Evolutionary conservation across 1,140 invertebrate species (phyloP).

Genomic region (Eumaeus atala): DNA sequence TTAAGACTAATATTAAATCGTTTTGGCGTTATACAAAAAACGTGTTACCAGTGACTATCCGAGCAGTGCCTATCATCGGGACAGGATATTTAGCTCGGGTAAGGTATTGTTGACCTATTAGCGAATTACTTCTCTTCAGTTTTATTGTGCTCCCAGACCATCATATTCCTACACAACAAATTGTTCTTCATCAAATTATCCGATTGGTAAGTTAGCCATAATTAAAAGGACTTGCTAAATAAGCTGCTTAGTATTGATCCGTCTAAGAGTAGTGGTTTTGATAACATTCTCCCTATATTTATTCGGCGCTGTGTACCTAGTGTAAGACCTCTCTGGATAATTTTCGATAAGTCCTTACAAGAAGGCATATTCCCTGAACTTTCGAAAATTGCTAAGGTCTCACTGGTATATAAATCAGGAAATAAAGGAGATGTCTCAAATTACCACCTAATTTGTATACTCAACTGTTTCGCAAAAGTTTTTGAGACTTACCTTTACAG

Average conservation of each 20-base stretch:
- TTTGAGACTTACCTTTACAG: slow-evolving; percentile 8
- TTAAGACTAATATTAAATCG: not conserved
- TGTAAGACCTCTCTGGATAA: not conserved
- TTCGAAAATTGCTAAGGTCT: slow-evolving; percentile 12
- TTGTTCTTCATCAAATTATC: not conserved
- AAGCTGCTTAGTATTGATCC: not conserved
- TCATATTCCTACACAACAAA: not conserved
- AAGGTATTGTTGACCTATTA: slow-evolving; percentile 2
- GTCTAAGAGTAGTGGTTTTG: not conserved
- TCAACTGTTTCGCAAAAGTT: slow-evolving; percentile 14
- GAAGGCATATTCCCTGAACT: slow-evolving; percentile 1
- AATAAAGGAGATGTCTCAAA: slow-evolving; percentile 10
- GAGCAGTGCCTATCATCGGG: not conserved
- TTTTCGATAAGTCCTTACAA: slow-evolving; percentile 9
- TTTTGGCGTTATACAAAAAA: slow-evolving; percentile 10
- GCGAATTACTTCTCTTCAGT: slow-evolving; percentile 10
- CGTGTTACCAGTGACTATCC: not conserved
- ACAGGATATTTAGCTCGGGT: not conserved
- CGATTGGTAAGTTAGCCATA: not conserved
- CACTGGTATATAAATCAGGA: slow-evolving; percentile 8
- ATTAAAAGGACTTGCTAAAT: not conserved
- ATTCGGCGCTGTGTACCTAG: not conserved
- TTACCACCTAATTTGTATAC: slow-evolving; percentile 9
- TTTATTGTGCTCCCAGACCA: not conserved
- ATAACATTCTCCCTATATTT: slow-evolving; percentile 4